Percentiles rank a stretch among this genome's conserved stretches.
phyloP scores from a whole-genome alignment of 2,797 vertebrate genomes.

The Gallirallus australis region DNA sequence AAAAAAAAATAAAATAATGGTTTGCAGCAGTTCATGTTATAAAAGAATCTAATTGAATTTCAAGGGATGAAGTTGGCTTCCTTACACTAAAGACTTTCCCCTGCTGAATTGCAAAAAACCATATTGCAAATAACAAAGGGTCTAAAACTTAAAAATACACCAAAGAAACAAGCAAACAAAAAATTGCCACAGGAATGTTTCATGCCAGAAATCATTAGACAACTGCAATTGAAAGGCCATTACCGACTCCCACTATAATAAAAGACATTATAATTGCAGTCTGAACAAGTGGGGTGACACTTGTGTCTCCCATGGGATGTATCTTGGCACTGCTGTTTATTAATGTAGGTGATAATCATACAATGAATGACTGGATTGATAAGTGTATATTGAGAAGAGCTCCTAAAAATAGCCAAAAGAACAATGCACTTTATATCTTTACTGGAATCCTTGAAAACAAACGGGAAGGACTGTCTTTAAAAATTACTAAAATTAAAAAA shows the following conservation, averaged over 20 bases:
- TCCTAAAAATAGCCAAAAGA: slow-evolving; percentile 43
- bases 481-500: neutral
- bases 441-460: slow-evolving; percentile 13
- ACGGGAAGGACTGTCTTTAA: neutral
- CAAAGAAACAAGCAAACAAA: slow-evolving; percentile 30
- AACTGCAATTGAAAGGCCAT: slow-evolving; percentile 50
- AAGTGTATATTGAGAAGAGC: slow-evolving; percentile 35
- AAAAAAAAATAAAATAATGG: neutral
- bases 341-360: slow-evolving; percentile 51
- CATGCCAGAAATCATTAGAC: slow-evolving; percentile 60
- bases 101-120: neutral
- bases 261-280: slow-evolving; percentile 39
- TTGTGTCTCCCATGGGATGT: slow-evolving; percentile 27
- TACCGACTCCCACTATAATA: slow-evolving; percentile 53
- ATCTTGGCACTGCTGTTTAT: slow-evolving; percentile 43
- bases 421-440: neutral
- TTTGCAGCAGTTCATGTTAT: neutral
- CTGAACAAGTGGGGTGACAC: neutral
- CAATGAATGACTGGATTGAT: slow-evolving; percentile 31
- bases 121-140: neutral
- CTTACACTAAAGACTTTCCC: neutral
- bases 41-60: slow-evolving; percentile 48
- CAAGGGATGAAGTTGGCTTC: neutral
- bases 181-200: slow-evolving; percentile 15
- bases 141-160: slow-evolving; percentile 27